Evolutionary conservation across 2,113 vertebrate genomes (phyloP), one percentile per base, ranked within the genome.

Genomic region (Cepphus grylle): DNA sequence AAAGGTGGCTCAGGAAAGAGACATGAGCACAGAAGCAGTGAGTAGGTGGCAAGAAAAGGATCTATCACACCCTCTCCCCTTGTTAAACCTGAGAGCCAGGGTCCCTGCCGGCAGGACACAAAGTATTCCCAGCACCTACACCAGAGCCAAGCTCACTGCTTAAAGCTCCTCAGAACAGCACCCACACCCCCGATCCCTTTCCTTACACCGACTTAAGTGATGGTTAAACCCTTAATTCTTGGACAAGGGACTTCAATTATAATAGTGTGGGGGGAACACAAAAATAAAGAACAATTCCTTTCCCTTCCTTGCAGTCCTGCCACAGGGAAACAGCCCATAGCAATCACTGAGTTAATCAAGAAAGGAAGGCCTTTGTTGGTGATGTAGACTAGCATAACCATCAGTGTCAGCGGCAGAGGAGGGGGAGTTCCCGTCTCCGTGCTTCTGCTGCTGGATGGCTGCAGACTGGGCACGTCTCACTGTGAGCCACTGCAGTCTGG

Each of bases 51-150:
- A 22, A 42, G 26, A 38, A n/a, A 40, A 3, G 1, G 23, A 38
- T 34, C 58, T 14, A 8, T 15, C 0, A 0, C 19, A 58, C 38
- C 45, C 14, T 36, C 21, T 61, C 26, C 27, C 63, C 15, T 1
- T 2, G 9, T 21, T 49, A 30, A 86, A 22, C 16, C 26, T 0
- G 0, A 80, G 36, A 45, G 55, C 47, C 5, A 2, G 6, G 11
- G 13, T 27, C 43, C 25, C 55, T 38, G 38, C 25, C 2, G 1
- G 34, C n/a, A 80, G 23, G 30, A 19, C 36, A 69, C 8, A 1
- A 76, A 69, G 21, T 8, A 56, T 16, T 32, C 77, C 71, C 40
- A 43, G 59, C 1, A 9, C 8, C 58, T 14, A 4, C 1, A 3
- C 30, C 56, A 74, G 36, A 61, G 71, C 40, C 40, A 66, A 62